Evolutionary conservation across 2,797 vertebrate genomes (phyloP), one percentile per base, ranked within the genome.

Genomic region (Mallotus villosus): DNA sequence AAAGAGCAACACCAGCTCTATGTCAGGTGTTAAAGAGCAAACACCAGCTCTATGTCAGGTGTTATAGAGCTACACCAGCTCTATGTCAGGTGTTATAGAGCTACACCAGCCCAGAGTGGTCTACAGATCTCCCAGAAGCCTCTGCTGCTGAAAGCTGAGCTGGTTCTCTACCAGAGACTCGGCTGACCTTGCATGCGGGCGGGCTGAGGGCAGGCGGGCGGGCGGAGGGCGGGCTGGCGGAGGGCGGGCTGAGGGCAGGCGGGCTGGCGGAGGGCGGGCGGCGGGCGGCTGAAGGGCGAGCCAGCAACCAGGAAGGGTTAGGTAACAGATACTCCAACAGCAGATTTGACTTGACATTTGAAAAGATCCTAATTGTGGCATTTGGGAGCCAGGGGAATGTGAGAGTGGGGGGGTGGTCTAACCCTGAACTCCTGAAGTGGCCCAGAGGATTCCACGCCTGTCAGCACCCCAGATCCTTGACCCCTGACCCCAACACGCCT

Each of bases 301-400:
- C 21, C 55, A 21, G 21, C 87, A 85, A 80, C 89, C 85, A 82
- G 78, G 73, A 67, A 74, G 74, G 60, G 76, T 90, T 92, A 89
- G 91, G 91, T 92, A 91, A 90, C 89, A 89, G 87, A 91, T 91
- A 90, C 71, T 41, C 67, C 70, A 75, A 24, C 5, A 5, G 69
- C 27, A 83, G 81, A 83, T 86, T 79, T 68, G 72, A 63, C 71
- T 68, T 84, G 87, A 92, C 90, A 87, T 92, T 92, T 90, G 72
- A 78, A 16, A 65, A 57, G 70, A 34, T 81, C 74, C 84, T 89
- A 91, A 90, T 90, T 90, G 84, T 79, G 85, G 86, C 90, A 68
- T 80, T 61, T 63, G 91, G 91, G 91, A 91, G 74, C 60, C 1
- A 22, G 58, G 60, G 37, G 76, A 77, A 82, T 69, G 73, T 76